A percentile compares a stretch with the other conserved stretches of the same genome.
Evolutionary conservation across 2,797 vertebrate species (phyloP).

Genomic region (Gymnocypris eckloni): DNA sequence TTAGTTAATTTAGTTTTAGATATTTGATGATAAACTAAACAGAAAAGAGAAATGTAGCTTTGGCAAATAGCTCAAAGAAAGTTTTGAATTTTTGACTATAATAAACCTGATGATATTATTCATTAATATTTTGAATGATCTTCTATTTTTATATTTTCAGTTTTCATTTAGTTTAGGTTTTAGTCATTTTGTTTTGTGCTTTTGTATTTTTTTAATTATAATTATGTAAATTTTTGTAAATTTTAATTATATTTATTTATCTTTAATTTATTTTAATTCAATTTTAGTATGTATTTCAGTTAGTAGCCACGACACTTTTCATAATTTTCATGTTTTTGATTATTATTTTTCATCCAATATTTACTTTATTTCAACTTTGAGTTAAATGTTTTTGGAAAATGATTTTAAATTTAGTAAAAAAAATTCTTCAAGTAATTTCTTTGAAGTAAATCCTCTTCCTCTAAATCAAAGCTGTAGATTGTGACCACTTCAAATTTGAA

Average conservation of each 20-base stretch:
- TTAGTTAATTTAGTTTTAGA: too few species aligned
- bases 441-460: neutral
- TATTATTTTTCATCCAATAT: neutral
- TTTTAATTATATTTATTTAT: too few species aligned
- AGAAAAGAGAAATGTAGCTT: neutral
- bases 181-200: neutral
- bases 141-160: neutral
- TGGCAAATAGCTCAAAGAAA: too few species aligned
- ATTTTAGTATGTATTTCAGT: neutral
- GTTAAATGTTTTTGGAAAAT: neutral
- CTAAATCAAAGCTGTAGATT: neutral
- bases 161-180: neutral
- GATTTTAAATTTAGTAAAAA: neutral
- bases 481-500: neutral
- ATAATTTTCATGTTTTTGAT: neutral
- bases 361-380: neutral
- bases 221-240: too few species aligned
- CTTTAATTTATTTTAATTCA: neutral
- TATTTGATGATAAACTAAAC: neutral
- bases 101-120: neutral
- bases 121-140: neutral
- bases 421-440: neutral
- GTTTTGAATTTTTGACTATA: neutral
- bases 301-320: neutral
- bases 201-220: too few species aligned